Percentiles rank a stretch among this genome's conserved stretches.
phyloP scores from a whole-genome alignment of 2,113 vertebrate species.

The Seriola quinqueradiata region DNA sequence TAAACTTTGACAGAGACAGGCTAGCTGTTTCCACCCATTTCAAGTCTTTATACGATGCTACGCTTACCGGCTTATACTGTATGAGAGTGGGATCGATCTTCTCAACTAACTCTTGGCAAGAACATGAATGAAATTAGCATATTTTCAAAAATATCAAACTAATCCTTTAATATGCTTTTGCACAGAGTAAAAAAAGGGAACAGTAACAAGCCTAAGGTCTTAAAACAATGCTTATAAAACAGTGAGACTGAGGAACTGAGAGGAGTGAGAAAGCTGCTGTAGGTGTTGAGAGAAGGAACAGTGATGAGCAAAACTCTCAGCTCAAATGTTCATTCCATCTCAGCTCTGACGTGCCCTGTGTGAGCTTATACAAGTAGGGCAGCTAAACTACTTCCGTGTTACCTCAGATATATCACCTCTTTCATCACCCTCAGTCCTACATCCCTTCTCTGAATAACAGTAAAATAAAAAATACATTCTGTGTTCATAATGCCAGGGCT shows the following conservation, averaged over 20 bases:
- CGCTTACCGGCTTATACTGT: too few species aligned
- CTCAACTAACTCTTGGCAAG: background rate
- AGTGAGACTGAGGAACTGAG: background rate
- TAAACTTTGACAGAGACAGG: background rate
- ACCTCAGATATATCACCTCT: conserved; percentile 19
- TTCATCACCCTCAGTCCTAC: conserved; percentile 12
- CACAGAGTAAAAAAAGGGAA: background rate
- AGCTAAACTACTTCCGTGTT: conserved; percentile 21
- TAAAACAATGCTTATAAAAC: conserved; percentile 6
- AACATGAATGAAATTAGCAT: too few species aligned
- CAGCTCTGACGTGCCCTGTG: conserved; percentile 4
- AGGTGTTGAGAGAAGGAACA: background rate
- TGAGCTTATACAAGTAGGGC: conserved; percentile 17
- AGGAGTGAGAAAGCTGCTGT: background rate
- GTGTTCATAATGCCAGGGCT: background rate
- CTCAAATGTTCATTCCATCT: background rate
- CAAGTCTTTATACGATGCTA: background rate
- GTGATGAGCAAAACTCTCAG: conserved; percentile 16
- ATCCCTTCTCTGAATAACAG: conserved; percentile 29
- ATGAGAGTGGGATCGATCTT: background rate
- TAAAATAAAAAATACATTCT: conserved; percentile 31
- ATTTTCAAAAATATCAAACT: background rate
- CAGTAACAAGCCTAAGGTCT: background rate
- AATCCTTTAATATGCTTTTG: background rate
- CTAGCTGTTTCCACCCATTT: background rate